Base-by-base conservation (phyloP, 1,140 invertebrate genomes). In the Pachyrhynchus sulphureomaculatus region DNA sequence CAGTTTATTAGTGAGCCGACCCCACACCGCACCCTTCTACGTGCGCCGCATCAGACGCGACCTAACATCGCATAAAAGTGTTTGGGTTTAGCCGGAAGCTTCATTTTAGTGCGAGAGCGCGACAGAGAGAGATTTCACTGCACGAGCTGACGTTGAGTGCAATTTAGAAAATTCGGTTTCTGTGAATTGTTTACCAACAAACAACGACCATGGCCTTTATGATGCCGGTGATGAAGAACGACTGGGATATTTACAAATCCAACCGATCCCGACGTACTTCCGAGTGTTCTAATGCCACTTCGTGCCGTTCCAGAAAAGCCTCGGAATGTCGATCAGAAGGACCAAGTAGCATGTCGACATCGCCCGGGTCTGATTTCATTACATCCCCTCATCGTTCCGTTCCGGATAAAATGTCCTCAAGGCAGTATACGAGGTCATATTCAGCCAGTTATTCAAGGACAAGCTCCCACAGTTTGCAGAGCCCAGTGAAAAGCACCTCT, bases 181-280 rank as follows among this genome's bases (percentile, higher is more conserved):
- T 36, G 37, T 15, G 15, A 8, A 51, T n/a, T n/a, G 13, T 24
- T 21, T 48, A 18, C 21, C 42, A 45, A 47, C 34, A 62, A 62
- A 55, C 53, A 42, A 53, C 36, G 54, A 69, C 21, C 34, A 93
- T 93, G 91, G 91, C 91, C 80, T 93, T 93, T 79, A 93, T 93
- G 91, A 92, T 93, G 89, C 91, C 91, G 33, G 90, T 94, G 63
- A 86, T 94, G 76, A 93, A 92, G 82, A 93, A 93, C 78, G 90
- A 93, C 78, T 93, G 89, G 82, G 89, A 94, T 75, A 93, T 94
- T 75, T 94, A 94, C 81, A 90, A 91, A 79, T 88, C 86, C 56
- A 88, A 88, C 76, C 83, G 89, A 49, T 84, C 83, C 56, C 80
- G 89, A 51, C 82, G 87, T 23, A 83, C 83, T 18, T 91, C 88